Percentiles rank a stretch among this genome's conserved stretches.
Evolutionary conservation across 2,888 invertebrate species (phyloP).

Genomic region (Crioceris asparagi): DNA sequence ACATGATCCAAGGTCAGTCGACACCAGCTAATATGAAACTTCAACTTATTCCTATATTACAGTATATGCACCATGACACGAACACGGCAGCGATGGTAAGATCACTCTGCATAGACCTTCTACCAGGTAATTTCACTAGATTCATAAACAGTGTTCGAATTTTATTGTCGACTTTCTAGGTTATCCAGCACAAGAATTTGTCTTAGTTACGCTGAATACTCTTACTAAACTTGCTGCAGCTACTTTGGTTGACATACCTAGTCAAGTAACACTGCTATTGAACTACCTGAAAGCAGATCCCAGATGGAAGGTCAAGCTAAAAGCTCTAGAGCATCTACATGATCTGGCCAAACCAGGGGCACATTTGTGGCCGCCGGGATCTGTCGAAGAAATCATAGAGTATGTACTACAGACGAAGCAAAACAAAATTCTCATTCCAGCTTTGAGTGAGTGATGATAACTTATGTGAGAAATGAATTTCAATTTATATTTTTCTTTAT

Average conservation of each 20-base stretch:
- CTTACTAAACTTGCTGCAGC: constrained; percentile 80
- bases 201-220: constrained; percentile 72
- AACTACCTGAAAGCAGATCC: constrained; percentile 59
- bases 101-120: constrained; percentile 58
- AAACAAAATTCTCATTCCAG: constrained; percentile 29
- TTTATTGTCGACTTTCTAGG: too few relatives aligned
- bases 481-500: background rate
- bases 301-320: constrained; percentile 56
- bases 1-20: constrained; percentile 88
- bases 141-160: too few relatives aligned
- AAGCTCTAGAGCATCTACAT: constrained; percentile 55
- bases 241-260: constrained; percentile 82
- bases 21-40: constrained; percentile 88
- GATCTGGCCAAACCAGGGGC: constrained; percentile 62
- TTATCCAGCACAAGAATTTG: constrained; percentile 72
- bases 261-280: constrained; percentile 62
- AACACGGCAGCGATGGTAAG: constrained; percentile 56
- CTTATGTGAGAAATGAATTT: background rate
- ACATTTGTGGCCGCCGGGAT: constrained; percentile 63
- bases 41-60: constrained; percentile 78
- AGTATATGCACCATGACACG: constrained; percentile 82
- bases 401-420: constrained; percentile 31
- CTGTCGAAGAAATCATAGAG: constrained; percentile 34
- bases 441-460: constrained; percentile 22
- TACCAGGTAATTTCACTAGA: too few relatives aligned